phyloP scores from a whole-genome alignment of 2,113 vertebrate genomes.

The Hymenochirus boettgeri region DNA sequence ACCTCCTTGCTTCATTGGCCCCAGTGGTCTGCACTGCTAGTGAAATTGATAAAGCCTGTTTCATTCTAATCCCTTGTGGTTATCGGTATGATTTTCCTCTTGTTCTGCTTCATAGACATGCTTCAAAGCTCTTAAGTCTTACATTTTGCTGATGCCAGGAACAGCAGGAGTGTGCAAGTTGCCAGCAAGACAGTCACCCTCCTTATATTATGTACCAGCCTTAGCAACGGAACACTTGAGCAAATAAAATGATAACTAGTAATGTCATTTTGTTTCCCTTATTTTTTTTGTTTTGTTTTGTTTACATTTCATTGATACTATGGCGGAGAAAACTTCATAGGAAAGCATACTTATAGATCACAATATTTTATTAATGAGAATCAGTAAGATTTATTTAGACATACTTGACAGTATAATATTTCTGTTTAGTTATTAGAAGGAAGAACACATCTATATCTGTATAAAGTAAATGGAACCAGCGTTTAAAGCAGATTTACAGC shows the following conservation, averaged over 20 bases:
- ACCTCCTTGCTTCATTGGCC: constrained; percentile 11
- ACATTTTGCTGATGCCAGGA: constrained; percentile 30
- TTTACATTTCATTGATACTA: no score
- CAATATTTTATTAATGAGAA: no score
- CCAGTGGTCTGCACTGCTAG: constrained; percentile 6
- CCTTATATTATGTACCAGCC: constrained; percentile 21
- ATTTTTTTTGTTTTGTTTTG: no score
- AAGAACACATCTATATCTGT: no score
- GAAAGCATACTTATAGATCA: no score
- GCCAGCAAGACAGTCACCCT: constrained; percentile 23
- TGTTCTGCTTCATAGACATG: constrained; percentile 31
- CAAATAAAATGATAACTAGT: constrained; percentile 21
- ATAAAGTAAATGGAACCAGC: no score
- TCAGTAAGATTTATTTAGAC: no score
- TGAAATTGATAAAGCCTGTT: constrained; percentile 32
- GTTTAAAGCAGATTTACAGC: no score
- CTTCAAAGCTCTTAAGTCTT: constrained; percentile 22
- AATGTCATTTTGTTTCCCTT: no score
- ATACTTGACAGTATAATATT: no score
- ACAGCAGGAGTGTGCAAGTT: constrained; percentile 27
- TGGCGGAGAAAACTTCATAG: no score
- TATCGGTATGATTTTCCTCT: constrained; percentile 17
- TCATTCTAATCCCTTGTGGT: constrained; percentile 20
- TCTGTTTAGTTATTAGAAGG: no score
- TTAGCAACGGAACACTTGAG: constrained; percentile 27